Percentiles rank a stretch among this genome's conserved stretches.
Evolutionary conservation across 2,888 invertebrate species (phyloP).

Genomic region (Pollenia angustigena): DNA sequence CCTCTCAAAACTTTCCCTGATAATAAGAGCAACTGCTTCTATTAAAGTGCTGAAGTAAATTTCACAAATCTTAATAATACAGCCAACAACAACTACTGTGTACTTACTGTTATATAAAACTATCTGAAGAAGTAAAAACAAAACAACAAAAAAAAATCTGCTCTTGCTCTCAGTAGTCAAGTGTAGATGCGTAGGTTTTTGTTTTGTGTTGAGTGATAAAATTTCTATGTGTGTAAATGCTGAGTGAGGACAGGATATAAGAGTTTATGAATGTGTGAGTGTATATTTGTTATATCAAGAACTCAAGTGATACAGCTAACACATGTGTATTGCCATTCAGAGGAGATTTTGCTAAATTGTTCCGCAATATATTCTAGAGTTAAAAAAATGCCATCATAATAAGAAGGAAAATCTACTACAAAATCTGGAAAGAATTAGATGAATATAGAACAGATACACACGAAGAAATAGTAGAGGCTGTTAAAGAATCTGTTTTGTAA

Average conservation of each 20-base stretch:
- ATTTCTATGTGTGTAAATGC: no score
- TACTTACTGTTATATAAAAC: not conserved
- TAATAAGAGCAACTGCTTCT: not conserved
- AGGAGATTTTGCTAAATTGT: conserved; percentile 52
- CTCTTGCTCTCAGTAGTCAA: conserved; percentile 13
- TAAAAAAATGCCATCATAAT: not conserved
- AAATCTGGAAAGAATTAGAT: not conserved
- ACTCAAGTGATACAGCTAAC: conserved; percentile 51
- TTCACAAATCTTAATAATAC: conserved; percentile 25
- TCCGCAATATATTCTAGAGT: not conserved
- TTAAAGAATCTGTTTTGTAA: no score
- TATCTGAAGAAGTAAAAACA: not conserved
- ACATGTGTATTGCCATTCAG: conserved; percentile 54
- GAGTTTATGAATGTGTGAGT: conserved; percentile 1
- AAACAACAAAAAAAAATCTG: not conserved
- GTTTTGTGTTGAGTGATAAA: not conserved
- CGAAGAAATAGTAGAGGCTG: no score
- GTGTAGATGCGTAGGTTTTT: conserved; percentile 1
- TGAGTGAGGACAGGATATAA: not conserved
- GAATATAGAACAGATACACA: no score
- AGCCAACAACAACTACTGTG: not conserved
- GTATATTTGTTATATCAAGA: conserved; percentile 30
- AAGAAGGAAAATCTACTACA: not conserved
- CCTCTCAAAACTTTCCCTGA: no score
- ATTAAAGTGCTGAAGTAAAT: conserved; percentile 1